Evolutionary conservation across 2,113 vertebrate species (phyloP).

Genomic region (Nettapus auritus): DNA sequence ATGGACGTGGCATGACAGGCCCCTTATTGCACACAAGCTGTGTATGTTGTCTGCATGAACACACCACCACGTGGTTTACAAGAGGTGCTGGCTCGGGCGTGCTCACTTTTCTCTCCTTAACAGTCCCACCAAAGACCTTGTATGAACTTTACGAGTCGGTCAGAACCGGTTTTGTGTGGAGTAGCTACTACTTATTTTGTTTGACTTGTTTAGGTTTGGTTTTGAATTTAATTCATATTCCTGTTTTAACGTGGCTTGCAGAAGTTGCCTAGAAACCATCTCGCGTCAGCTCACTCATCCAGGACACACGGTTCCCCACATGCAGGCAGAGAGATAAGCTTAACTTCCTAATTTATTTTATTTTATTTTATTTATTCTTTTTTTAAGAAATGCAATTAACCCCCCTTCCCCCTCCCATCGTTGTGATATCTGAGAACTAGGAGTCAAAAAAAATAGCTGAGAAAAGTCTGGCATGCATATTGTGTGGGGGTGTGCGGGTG

Average conservation of each 20-base stretch:
- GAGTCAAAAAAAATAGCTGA: background rate
- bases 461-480: background rate
- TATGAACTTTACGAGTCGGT: background rate
- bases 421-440: constrained; percentile 30
- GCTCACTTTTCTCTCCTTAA: background rate
- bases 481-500: background rate
- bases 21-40: background rate
- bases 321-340: constrained; percentile 71
- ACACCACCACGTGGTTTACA: background rate
- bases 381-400: constrained; percentile 66
- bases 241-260: constrained; percentile 28
- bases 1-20: background rate
- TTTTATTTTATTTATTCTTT: background rate
- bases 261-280: constrained; percentile 72
- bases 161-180: background rate
- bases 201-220: constrained; percentile 19
- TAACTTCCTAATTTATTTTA: constrained; percentile 10
- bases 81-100: background rate
- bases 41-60: background rate
- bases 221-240: background rate
- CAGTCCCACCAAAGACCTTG: constrained; percentile 12
- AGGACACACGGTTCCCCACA: constrained; percentile 23
- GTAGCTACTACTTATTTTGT: constrained; percentile 47
- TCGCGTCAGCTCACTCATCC: constrained; percentile 33
- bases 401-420: background rate